Evolutionary conservation across 2,113 vertebrate species (phyloP), one percentile per base, ranked within the genome.

Genomic region (Pluvianellus socialis): DNA sequence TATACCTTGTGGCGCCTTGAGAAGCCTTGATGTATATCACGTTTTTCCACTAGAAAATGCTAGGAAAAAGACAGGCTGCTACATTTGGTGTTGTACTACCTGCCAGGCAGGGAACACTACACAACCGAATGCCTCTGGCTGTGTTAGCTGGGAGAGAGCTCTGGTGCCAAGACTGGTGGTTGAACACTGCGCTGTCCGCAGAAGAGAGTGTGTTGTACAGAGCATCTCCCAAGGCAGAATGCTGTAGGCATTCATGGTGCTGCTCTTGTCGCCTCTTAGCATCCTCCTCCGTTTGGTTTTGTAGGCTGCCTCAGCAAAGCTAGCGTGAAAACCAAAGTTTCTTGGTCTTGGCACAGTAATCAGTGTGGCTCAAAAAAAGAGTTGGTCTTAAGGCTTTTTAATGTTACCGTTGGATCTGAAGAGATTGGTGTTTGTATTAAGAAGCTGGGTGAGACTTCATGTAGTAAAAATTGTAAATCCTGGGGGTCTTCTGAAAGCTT

Each of bases 351-450:
- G 28, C 2, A 3, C 20, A 9, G 49, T 63, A 50, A n/a, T 7
- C 4, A 2, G 16, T 1, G 0, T 18, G 8, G 28, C 56, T 44
- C 8, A 49, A 53, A 61, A 8, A 17, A n/a, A 56, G 42, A 0
- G 0, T 76, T 89, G 40, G 32, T 38, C 32, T 42, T 59, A 22
- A n/a, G n/a, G 66, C 26, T 88, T 86, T 72, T 59, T 32, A 10
- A 10, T 26, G n/a, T 75, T 56, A 35, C 22, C 14, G 6, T 10
- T 79, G 62, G 47, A 24, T 26, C 58, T 83, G 75, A 72, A 82
- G 59, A 74, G 50, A 27, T 0, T 55, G 6, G 21, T 70, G 30
- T 67, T 88, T 0, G 8, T 59, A n/a, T 28, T 62, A 17, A 66
- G 68, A 88, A 35, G 14, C 23, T 56, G 7, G 1, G 13, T 61